phyloP scores from a whole-genome alignment of 2,888 invertebrate genomes.

The Acronicta aceris region DNA sequence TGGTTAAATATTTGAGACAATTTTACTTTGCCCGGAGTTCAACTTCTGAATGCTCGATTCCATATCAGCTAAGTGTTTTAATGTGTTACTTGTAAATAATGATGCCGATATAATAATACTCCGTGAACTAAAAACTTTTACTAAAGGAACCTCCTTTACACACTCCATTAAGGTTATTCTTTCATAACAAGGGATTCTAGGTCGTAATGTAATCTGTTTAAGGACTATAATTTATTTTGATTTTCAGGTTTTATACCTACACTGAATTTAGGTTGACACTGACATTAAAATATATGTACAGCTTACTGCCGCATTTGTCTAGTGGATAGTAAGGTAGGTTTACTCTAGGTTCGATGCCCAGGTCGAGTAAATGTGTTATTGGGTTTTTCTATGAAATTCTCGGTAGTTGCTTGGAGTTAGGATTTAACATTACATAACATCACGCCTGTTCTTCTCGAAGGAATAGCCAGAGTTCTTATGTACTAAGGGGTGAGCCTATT shows the following conservation, averaged over 20 bases:
- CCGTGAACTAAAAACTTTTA: constrained; percentile 4
- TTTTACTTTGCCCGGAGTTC: background rate
- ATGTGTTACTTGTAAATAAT: constrained; percentile 33
- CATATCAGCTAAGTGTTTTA: background rate
- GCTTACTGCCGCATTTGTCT: too few species aligned
- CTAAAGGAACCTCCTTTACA: constrained; percentile 7
- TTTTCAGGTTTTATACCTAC: background rate
- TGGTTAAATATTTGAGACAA: background rate
- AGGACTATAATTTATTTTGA: constrained; percentile 6
- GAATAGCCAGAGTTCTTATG: too few species aligned
- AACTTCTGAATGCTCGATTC: constrained; percentile 1
- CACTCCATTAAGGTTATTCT: constrained; percentile 25
- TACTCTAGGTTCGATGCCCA: too few species aligned
- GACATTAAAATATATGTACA: background rate
- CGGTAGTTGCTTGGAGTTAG: too few species aligned
- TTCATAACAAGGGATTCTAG: constrained; percentile 18
- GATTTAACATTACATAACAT: too few species aligned
- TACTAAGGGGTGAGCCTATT: too few species aligned
- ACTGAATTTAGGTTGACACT: background rate
- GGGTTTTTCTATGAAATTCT: too few species aligned
- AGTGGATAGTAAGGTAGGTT: too few species aligned
- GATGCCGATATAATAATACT: constrained; percentile 10
- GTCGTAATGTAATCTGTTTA: constrained; percentile 14
- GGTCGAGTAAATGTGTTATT: too few species aligned
- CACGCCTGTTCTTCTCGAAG: too few species aligned